phyloP scores from a whole-genome alignment of 1,140 invertebrate species.

The Lordiphosa clarofinis region DNA sequence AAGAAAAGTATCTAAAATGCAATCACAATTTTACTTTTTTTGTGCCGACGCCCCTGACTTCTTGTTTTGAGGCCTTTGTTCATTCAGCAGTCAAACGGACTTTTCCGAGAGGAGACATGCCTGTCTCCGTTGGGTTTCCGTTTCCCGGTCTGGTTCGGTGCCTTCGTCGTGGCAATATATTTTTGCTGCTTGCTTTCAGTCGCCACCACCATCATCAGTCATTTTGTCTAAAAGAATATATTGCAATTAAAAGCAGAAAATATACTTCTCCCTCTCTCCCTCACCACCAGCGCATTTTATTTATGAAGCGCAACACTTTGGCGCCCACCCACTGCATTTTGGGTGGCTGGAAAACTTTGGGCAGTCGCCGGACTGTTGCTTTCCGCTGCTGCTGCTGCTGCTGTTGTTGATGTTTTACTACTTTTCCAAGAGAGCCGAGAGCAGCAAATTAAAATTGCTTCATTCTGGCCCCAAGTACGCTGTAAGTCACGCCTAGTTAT shows the following conservation, averaged over 20 bases:
- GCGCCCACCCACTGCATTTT: slow-evolving; percentile 56
- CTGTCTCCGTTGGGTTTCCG: slow-evolving; percentile 72
- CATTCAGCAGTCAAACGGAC: slow-evolving; percentile 74
- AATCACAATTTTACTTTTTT: no score
- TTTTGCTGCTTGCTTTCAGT: slow-evolving; percentile 42
- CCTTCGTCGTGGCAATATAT: slow-evolving; percentile 68
- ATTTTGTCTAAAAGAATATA: slow-evolving; percentile 78
- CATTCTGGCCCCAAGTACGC: slow-evolving; percentile 47
- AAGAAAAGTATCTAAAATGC: no score
- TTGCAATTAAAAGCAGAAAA: slow-evolving; percentile 78
- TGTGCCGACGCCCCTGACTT: background rate
- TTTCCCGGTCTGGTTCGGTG: slow-evolving; percentile 34
- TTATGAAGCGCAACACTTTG: slow-evolving; percentile 70
- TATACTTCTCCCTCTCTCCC: slow-evolving; percentile 56
- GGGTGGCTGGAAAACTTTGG: slow-evolving; percentile 31
- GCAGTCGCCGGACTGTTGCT: background rate
- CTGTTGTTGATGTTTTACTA: slow-evolving; percentile 69
- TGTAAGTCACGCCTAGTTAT: slow-evolving; percentile 61
- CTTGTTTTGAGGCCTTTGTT: slow-evolving; percentile 40
- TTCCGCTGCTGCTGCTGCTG: slow-evolving; percentile 33
- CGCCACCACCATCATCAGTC: slow-evolving; percentile 63
- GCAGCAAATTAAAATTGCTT: slow-evolving; percentile 74
- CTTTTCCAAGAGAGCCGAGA: slow-evolving; percentile 28
- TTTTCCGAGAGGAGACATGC: slow-evolving; percentile 44
- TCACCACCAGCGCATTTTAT: slow-evolving; percentile 31